These are phyloP conservation scores for Lordiphosa mommai DNA, from an alignment of 1,140 invertebrate species.

Conservation along the genomic window DNA sequence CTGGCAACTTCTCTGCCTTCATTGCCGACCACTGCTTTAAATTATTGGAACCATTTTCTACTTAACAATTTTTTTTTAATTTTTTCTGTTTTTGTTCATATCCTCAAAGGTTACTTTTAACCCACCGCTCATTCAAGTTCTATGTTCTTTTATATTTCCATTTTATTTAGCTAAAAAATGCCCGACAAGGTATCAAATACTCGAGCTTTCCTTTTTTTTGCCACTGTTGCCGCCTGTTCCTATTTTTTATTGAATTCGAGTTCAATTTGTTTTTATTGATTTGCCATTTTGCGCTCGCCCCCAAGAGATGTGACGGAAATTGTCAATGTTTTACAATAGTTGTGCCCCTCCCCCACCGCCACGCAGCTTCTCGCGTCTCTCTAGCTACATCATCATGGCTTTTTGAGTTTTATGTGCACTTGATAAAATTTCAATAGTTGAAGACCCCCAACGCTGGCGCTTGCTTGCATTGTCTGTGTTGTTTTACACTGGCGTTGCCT, in stretches of 20 bases:
- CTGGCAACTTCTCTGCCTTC: too few relatives aligned
- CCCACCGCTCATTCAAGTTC: too few relatives aligned
- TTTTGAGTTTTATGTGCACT: slow-evolving; percentile 76
- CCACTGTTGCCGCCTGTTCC: slow-evolving; percentile 11
- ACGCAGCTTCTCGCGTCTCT: slow-evolving; percentile 5
- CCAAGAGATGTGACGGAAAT: slow-evolving; percentile 76
- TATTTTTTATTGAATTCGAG: slow-evolving; percentile 76
- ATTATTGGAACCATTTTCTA: too few relatives aligned
- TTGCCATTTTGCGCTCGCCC: slow-evolving; percentile 75
- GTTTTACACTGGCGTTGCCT: slow-evolving; percentile 59
- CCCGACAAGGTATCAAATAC: slow-evolving; percentile 1
- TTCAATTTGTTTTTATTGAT: slow-evolving; percentile 79
- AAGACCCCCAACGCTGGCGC: slow-evolving; percentile 11
- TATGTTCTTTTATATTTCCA: neutral
- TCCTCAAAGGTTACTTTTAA: neutral
- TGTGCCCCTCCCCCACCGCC: slow-evolving; percentile 20
- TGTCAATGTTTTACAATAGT: slow-evolving; percentile 79
- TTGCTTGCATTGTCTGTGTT: slow-evolving; percentile 23
- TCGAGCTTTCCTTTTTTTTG: slow-evolving; percentile 1
- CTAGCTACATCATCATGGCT: slow-evolving; percentile 63
- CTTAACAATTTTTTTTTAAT: too few relatives aligned
- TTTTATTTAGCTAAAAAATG: neutral
- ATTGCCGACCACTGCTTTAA: too few relatives aligned
- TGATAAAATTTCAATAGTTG: slow-evolving; percentile 75
- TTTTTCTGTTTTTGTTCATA: too few relatives aligned